These are phyloP conservation scores for Sebastes steindachneri DNA, from an alignment of 2,797 vertebrate species.

Conservation along the genomic window DNA sequence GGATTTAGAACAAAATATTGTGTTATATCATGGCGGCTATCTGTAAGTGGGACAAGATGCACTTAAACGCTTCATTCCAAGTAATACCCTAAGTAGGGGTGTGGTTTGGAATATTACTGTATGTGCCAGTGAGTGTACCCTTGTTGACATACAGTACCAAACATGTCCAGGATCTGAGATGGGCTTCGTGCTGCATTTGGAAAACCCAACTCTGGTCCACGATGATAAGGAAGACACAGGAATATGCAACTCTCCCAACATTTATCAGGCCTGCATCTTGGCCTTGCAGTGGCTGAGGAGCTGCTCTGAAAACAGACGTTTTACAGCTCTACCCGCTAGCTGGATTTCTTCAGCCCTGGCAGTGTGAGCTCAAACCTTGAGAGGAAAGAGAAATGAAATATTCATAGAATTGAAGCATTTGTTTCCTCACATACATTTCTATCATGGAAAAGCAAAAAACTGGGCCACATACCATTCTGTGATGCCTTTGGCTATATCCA, in stretches of 20 bases:
- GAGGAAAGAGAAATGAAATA: background rate
- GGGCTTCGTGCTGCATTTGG: background rate
- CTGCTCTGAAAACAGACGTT: background rate
- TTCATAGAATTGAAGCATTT: background rate
- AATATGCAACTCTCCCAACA: background rate
- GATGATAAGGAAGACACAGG: background rate
- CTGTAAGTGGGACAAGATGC: background rate
- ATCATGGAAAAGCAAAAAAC: background rate
- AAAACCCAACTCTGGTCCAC: background rate
- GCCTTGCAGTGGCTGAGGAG: background rate
- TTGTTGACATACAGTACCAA: background rate
- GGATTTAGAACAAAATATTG: background rate
- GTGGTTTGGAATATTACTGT: background rate
- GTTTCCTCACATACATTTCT: background rate
- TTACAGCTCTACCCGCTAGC: slow-evolving; percentile 29
- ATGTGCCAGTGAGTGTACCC: background rate
- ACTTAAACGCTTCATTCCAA: background rate
- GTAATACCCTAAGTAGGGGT: background rate
- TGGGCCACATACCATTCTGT: slow-evolving; percentile 86
- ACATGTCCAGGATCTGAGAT: background rate
- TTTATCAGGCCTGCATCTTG: background rate
- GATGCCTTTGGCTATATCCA: slow-evolving; percentile 88
- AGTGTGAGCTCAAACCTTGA: slow-evolving; percentile 81
- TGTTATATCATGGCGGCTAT: background rate
- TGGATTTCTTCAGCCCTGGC: slow-evolving; percentile 73